Conservation (phyloP, 2,113 vertebrate genomes). For the Thamnaconus septentrionalis region DNA sequence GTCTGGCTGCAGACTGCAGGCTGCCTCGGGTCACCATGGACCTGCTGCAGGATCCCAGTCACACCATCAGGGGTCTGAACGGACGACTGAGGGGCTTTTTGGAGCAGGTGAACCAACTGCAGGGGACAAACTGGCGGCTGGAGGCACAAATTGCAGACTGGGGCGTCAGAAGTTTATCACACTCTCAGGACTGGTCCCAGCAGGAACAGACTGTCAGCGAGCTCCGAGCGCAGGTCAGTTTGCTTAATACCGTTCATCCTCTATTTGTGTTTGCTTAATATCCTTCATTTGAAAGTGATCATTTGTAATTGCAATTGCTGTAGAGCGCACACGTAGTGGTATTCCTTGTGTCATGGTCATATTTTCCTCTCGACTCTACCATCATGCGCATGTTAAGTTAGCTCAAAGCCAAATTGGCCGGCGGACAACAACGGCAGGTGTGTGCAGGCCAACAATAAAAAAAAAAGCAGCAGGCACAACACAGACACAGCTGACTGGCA, state of each 20-base stretch:
- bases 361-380: background rate
- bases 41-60: constrained; percentile 49
- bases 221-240: constrained; percentile 69
- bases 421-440: background rate
- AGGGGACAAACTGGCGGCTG: constrained; percentile 66
- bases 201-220: constrained; percentile 64
- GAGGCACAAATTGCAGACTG: constrained; percentile 68
- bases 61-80: constrained; percentile 66
- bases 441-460: no score
- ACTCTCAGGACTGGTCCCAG: constrained; percentile 51
- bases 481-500: constrained; percentile 3
- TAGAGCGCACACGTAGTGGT: background rate
- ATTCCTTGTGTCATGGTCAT: background rate
- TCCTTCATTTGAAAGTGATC: no score
- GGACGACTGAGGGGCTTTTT: constrained; percentile 68
- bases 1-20: background rate
- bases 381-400: background rate
- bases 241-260: no score
- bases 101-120: constrained; percentile 70
- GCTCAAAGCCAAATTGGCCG: constrained; percentile 9
- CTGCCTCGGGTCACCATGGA: constrained; percentile 56
- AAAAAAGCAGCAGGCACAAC: background rate
- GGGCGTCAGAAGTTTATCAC: constrained; percentile 15
- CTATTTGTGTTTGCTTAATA: no score
- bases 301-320: background rate